Evolutionary conservation across 2,113 vertebrate genomes (phyloP).

Genomic region (Zapus hudsonius): DNA sequence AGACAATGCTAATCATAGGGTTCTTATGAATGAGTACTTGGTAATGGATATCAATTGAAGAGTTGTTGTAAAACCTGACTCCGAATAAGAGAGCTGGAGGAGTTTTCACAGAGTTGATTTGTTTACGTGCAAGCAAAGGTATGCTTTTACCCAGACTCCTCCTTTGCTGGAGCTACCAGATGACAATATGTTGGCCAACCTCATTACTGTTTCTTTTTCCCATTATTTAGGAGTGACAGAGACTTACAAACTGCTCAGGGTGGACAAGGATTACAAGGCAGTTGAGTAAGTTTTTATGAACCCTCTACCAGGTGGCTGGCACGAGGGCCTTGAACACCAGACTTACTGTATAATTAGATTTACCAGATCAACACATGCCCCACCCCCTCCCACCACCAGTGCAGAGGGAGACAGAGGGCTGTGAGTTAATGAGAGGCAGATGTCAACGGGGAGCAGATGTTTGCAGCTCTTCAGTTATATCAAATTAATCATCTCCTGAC

Average conservation of each 20-base stretch:
- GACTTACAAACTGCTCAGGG: conserved; percentile 42
- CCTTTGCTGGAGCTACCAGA: neutral
- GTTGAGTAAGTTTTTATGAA: conserved; percentile 68
- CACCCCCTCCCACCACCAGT: neutral
- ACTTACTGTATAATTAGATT: conserved; percentile 78
- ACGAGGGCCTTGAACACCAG: conserved; percentile 66
- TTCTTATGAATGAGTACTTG: neutral
- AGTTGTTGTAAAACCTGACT: neutral
- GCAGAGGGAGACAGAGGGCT: conserved; percentile 72
- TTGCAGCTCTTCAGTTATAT: conserved; percentile 81
- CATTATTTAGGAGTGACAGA: conserved; percentile 57
- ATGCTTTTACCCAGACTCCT: conserved; percentile 34
- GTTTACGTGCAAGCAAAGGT: conserved; percentile 3
- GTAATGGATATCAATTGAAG: conserved; percentile 9
- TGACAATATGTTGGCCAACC: neutral
- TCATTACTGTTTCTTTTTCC: conserved; percentile 54
- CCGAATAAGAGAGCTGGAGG: conserved; percentile 30
- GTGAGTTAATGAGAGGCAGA: conserved; percentile 80
- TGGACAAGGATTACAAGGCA: conserved; percentile 54
- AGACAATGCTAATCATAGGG: neutral
- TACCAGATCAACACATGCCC: conserved; percentile 74
- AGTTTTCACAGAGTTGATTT: conserved; percentile 14
- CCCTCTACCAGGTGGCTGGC: conserved; percentile 77
- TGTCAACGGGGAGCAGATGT: conserved; percentile 81
- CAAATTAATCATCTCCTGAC: conserved; percentile 83